Conservation (phyloP, 2,888 invertebrate genomes). For the Nymphalis c-album region DNA sequence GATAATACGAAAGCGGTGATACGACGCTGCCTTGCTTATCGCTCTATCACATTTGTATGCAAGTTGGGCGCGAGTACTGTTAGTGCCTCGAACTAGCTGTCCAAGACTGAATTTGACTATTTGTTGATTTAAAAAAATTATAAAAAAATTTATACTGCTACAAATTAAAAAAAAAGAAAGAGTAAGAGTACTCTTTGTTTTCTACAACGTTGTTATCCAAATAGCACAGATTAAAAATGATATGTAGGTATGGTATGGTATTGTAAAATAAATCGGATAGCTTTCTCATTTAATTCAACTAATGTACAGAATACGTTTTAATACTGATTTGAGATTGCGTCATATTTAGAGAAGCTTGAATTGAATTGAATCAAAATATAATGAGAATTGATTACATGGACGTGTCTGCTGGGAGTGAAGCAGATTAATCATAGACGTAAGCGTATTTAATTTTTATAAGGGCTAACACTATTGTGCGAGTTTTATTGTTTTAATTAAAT, state of each 20-base stretch:
- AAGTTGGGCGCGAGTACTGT: constrained; percentile 51
- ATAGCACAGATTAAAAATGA: too few species aligned
- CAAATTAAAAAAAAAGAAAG: not conserved
- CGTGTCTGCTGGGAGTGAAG: not conserved
- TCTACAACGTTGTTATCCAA: too few species aligned
- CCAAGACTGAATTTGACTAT: constrained; percentile 45
- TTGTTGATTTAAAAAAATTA: constrained; percentile 10
- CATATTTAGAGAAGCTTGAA: constrained; percentile 44
- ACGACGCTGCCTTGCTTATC: constrained; percentile 43
- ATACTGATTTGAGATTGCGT: not conserved
- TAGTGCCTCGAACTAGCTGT: constrained; percentile 70
- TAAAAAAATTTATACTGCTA: not conserved
- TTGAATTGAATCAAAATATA: constrained; percentile 38
- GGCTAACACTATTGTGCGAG: not conserved
- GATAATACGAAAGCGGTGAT: not conserved
- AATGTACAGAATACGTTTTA: too few species aligned
- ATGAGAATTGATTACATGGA: constrained; percentile 11
- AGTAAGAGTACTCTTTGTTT: too few species aligned
- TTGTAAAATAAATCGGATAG: too few species aligned
- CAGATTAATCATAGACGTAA: constrained; percentile 14
- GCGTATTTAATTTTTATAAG: constrained; percentile 7
- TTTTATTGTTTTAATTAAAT: not conserved
- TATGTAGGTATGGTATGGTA: too few species aligned
- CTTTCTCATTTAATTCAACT: too few species aligned
- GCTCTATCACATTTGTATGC: constrained; percentile 64